Evolutionary conservation across 2,113 vertebrate species (phyloP).

Genomic region (Copsychus sechellarum): DNA sequence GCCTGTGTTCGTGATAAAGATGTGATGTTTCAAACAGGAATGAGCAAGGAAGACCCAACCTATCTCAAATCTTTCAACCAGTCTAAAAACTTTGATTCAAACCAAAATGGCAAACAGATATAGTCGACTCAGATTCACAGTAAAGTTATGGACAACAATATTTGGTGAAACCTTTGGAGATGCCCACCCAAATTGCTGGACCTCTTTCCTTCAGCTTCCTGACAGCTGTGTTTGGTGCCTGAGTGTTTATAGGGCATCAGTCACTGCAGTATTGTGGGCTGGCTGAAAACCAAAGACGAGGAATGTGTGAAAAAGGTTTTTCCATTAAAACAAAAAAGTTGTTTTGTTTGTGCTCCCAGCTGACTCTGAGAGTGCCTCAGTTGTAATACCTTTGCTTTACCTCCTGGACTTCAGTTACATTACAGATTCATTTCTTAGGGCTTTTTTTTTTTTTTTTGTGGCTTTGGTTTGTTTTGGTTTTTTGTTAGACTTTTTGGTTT

Average conservation of each 20-base stretch:
- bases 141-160: not conserved
- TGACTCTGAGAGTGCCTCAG: not conserved
- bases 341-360: not conserved
- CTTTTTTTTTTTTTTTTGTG: not conserved
- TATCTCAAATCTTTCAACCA: not conserved
- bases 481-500: not conserved
- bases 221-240: not conserved
- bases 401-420: not conserved
- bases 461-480: not conserved
- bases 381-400: not conserved
- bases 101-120: not conserved
- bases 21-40: not conserved
- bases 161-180: not conserved
- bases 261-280: not conserved
- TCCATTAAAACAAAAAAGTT: not conserved
- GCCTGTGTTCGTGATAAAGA: not conserved
- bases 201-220: not conserved
- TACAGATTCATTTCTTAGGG: not conserved
- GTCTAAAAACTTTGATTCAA: not conserved
- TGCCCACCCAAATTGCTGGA: not conserved
- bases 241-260: not conserved
- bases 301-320: not conserved
- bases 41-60: not conserved
- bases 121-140: not conserved
- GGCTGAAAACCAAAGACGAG: not conserved